Conservation (phyloP, 2,888 invertebrate genomes). For the Eucera pruinosa region DNA sequence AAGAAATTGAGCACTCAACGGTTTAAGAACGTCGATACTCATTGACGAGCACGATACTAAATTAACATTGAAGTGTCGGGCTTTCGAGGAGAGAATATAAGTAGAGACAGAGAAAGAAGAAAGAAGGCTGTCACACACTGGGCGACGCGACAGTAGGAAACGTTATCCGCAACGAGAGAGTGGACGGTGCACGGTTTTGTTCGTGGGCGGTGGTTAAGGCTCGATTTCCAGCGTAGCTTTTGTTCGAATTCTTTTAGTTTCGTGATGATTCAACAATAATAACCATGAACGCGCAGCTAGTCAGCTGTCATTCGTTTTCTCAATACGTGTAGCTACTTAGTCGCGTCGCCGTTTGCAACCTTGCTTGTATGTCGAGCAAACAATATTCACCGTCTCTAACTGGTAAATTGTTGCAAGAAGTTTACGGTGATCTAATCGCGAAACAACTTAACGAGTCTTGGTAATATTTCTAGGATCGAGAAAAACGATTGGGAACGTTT, state of each 20-base stretch:
- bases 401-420: neutral
- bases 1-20: constrained; percentile 37
- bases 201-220: constrained; percentile 65
- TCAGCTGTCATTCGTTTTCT: constrained; percentile 1
- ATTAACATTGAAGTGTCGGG: constrained; percentile 21
- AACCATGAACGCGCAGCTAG: neutral
- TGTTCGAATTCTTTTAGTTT: constrained; percentile 12
- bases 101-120: constrained; percentile 1
- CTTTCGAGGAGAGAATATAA: constrained; percentile 25
- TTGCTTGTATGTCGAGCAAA: constrained; percentile 12
- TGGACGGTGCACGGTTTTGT: constrained; percentile 33
- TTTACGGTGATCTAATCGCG: constrained; percentile 26
- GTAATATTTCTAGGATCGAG: constrained; percentile 6
- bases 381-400: constrained; percentile 3
- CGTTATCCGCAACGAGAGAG: constrained; percentile 46
- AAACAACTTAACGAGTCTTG: constrained; percentile 22
- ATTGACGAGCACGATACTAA: constrained; percentile 46
- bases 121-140: constrained; percentile 44
- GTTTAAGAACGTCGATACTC: constrained; percentile 26
- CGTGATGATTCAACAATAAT: constrained; percentile 13
- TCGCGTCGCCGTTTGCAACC: neutral
- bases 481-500: neutral
- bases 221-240: constrained; percentile 52
- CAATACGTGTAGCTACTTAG: too few species aligned
- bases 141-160: constrained; percentile 55